A percentile compares a stretch with the other conserved stretches of the same genome.
Evolutionary conservation across 1,140 invertebrate genomes (phyloP).

Genomic region (Drosophila pectinifera): DNA sequence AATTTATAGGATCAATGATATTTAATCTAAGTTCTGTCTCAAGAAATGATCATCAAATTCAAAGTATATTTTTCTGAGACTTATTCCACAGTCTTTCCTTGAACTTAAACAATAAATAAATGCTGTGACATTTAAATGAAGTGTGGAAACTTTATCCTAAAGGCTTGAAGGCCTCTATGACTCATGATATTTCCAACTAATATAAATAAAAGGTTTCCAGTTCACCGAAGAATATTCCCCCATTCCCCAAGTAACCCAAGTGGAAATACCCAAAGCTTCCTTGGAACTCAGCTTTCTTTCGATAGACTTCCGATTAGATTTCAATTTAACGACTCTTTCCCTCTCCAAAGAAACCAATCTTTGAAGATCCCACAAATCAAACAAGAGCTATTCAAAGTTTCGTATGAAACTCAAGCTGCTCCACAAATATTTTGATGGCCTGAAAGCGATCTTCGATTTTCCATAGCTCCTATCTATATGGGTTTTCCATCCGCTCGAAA

Average conservation of each 20-base stretch:
- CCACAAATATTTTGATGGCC: conserved; percentile 60
- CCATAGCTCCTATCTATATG: conserved; percentile 64
- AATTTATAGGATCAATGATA: no score
- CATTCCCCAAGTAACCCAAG: background rate
- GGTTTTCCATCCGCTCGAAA: conserved; percentile 32
- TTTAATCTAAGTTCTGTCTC: background rate
- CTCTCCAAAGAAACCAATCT: conserved; percentile 6
- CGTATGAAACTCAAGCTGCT: conserved; percentile 31
- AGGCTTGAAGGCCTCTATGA: background rate
- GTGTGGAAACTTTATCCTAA: background rate
- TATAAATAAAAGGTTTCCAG: background rate
- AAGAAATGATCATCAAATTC: no score
- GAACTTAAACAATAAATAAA: background rate
- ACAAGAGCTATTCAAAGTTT: conserved; percentile 7
- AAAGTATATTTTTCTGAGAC: no score
- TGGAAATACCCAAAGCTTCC: conserved; percentile 16
- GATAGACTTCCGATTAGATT: conserved; percentile 8
- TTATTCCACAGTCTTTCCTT: background rate
- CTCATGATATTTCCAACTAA: background rate
- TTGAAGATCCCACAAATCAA: conserved; percentile 21
- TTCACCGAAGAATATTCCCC: conserved; percentile 1
- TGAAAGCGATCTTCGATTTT: conserved; percentile 44
- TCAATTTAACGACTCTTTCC: conserved; percentile 26
- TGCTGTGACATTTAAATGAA: background rate
- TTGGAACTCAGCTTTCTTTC: conserved; percentile 18